These are phyloP conservation scores for Argya squamiceps DNA, from an alignment of 2,797 vertebrate species.

Conservation along the genomic window DNA sequence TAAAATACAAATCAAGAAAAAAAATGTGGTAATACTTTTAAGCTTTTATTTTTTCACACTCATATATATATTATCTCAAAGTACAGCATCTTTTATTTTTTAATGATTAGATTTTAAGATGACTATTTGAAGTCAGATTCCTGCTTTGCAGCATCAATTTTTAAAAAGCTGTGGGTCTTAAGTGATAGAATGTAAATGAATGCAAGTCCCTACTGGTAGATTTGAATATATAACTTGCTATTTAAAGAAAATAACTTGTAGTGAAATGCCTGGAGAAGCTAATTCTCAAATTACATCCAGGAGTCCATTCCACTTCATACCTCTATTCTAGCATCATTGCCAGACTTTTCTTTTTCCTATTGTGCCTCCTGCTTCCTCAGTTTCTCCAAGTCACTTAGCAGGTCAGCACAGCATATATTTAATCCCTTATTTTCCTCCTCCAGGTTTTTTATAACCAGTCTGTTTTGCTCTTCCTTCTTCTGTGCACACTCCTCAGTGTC, in stretches of 20 bases:
- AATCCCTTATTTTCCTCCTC: conserved; percentile 89
- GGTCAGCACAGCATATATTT: conserved; percentile 82
- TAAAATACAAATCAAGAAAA: conserved; percentile 16
- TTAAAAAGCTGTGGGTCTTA: conserved; percentile 85
- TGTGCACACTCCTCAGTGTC: conserved; percentile 83
- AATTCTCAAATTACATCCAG: conserved; percentile 58
- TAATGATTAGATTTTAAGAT: conserved; percentile 82
- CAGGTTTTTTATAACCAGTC: conserved; percentile 81
- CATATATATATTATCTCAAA: conserved; percentile 69
- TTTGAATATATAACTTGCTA: conserved; percentile 83
- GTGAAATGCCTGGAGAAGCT: conserved; percentile 65
- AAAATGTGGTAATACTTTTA: conserved; percentile 20
- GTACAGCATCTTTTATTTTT: conserved; percentile 76
- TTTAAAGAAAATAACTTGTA: conserved; percentile 79
- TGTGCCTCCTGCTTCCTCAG: conserved; percentile 84
- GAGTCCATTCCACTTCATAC: conserved; percentile 69
- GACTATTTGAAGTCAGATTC: conserved; percentile 85
- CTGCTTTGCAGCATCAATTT: conserved; percentile 86
- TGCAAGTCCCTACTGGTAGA: conserved; percentile 77
- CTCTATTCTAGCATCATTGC: conserved; percentile 85
- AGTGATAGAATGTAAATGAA: conserved; percentile 85
- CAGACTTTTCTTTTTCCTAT: conserved; percentile 82
- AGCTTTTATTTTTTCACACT: conserved; percentile 21
- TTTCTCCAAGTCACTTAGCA: conserved; percentile 92
- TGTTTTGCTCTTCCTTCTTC: conserved; percentile 85